Evolutionary conservation across 2,113 vertebrate genomes (phyloP).

Genomic region (Apteryx mantelli): DNA sequence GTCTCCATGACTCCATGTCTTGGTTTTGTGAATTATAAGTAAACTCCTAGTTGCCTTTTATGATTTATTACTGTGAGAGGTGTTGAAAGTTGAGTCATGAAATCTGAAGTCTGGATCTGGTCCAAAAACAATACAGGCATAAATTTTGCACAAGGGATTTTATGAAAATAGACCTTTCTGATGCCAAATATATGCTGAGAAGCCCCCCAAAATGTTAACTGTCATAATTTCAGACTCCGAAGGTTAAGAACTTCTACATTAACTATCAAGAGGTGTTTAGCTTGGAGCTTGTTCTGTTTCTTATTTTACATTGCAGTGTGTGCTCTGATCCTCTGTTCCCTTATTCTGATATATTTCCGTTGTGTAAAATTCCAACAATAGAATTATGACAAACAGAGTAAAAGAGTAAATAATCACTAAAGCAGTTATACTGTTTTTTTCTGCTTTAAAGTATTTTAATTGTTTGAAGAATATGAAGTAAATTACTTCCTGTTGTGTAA

Average conservation of each 20-base stretch:
- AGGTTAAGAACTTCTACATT: constrained; percentile 11
- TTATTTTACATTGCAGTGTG: not conserved
- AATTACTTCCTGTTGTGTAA: not conserved
- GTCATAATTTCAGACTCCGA: constrained; percentile 53
- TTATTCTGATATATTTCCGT: not conserved
- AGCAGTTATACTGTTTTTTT: not conserved
- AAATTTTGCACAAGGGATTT: constrained; percentile 42
- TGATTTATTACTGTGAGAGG: constrained; percentile 61
- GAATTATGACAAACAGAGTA: not conserved
- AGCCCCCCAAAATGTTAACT: not conserved
- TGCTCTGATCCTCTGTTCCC: not conserved
- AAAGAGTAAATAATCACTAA: not conserved
- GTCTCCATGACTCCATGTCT: not conserved
- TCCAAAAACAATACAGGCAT: constrained; percentile 58
- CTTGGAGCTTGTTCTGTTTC: constrained; percentile 12
- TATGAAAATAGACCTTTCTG: not conserved
- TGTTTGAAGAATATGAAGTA: not conserved
- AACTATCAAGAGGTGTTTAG: constrained; percentile 28
- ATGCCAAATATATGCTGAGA: constrained; percentile 33
- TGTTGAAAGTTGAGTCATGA: constrained; percentile 63
- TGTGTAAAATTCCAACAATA: not conserved
- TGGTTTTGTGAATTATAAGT: not conserved
- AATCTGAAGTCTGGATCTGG: constrained; percentile 46
- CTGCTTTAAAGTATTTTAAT: not conserved
- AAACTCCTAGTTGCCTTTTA: constrained; percentile 44